Base-by-base conservation (phyloP, 37 sponge, comb jelly and placozoan genomes). In the Ianthella basta region DNA sequence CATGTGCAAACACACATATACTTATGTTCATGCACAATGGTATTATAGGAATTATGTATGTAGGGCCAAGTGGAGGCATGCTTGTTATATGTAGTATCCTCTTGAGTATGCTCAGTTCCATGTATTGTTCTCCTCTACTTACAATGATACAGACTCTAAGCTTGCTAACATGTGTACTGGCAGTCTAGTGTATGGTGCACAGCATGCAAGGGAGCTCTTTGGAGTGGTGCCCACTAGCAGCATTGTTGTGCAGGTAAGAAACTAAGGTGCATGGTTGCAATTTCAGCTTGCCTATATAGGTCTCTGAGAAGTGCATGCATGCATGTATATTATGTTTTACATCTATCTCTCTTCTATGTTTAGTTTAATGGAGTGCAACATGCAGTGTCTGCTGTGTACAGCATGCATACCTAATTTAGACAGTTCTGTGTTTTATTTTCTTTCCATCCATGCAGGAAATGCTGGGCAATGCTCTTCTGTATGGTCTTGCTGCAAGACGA, bases 221-320 rank as follows among this genome's bases (percentile, higher is more conserved):
- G 88, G 83, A 15, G 77, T 80, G 16, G 44, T 95, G 0, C 95
- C 95, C 20, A 89, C 92, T 20, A 56, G 77, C 37, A 89, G 85
- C 39, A 39, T 95, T 25, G 86, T 89, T 4, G 29, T 95, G 38
- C 95, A 95, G 83, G 95, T 95, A 70, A 37, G 23, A 10, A 10
- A 20, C 6, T 16, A 1, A 69, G 35, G 21, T 41, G 36, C 38
- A 41, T 40, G 23, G 6, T 1, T 33, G 69, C 65, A 63, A n/a
- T n/a, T n/a, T n/a, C n/a, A n/a, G n/a, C n/a, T n/a, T n/a, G n/a
- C n/a, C n/a, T n/a, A n/a, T n/a, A n/a, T n/a, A n/a, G n/a, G n/a
- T n/a, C n/a, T n/a, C n/a, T n/a, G n/a, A n/a, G n/a, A n/a, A 56
- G 63, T 81, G 61, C 25, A 32, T 81, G 82, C 4, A 61, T 81